Evolutionary conservation across 2,113 vertebrate species (phyloP).

Genomic region (Passer montanus): DNA sequence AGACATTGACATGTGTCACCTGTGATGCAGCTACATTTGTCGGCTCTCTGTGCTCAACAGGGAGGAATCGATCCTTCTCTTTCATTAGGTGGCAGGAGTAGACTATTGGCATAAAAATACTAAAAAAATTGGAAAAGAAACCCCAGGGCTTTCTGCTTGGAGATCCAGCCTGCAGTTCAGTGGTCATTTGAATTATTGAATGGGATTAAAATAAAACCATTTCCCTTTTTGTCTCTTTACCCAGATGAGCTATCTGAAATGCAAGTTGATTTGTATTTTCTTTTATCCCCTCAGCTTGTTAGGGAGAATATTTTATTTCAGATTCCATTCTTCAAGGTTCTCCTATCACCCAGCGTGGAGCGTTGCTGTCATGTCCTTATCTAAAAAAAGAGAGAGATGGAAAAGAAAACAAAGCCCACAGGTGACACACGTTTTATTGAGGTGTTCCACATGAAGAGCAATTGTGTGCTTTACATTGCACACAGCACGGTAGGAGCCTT

Average conservation of each 20-base stretch:
- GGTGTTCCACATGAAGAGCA: constrained; percentile 63
- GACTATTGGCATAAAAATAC: constrained; percentile 62
- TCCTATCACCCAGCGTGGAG: constrained; percentile 56
- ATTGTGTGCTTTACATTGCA: constrained; percentile 58
- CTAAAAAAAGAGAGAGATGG: constrained; percentile 51
- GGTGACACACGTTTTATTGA: constrained; percentile 67
- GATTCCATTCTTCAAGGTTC: constrained; percentile 67
- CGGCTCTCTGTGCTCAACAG: constrained; percentile 51
- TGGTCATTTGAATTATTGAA: constrained; percentile 77
- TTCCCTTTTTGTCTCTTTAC: constrained; percentile 63
- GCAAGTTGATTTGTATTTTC: constrained; percentile 71
- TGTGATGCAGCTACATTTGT: constrained; percentile 64
- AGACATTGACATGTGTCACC: constrained; percentile 67
- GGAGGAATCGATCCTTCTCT: constrained; percentile 64
- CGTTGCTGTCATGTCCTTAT: constrained; percentile 59
- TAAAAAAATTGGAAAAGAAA: constrained; percentile 47
- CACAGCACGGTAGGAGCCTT: constrained; percentile 49
- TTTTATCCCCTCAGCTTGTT: constrained; percentile 71
- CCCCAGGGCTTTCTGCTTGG: constrained; percentile 63
- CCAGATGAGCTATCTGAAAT: constrained; percentile 67
- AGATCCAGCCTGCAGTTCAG: constrained; percentile 41
- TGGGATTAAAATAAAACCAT: constrained; percentile 67
- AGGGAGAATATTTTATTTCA: constrained; percentile 67
- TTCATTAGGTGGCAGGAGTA: constrained; percentile 67
- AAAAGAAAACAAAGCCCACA: constrained; percentile 71